Evolutionary conservation across 2,113 vertebrate genomes (phyloP), one percentile per base, ranked within the genome.

Genomic region (Sardina pilchardus): DNA sequence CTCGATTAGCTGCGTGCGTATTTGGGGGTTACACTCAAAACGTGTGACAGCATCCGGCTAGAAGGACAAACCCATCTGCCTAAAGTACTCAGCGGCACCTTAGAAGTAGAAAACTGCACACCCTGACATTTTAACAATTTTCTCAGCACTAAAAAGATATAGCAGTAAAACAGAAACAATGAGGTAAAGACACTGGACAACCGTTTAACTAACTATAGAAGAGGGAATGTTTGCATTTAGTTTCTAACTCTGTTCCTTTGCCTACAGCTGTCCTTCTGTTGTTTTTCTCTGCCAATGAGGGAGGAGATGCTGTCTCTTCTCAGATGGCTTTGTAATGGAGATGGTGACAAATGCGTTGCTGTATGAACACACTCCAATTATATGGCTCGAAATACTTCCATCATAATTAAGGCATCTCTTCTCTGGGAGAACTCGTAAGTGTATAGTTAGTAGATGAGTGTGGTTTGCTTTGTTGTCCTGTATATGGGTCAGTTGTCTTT

Each of bases 401-500:
- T 34, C 71, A 78, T 34, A 78, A 34, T 34, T 16, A 78, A 4
- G 6, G 63, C 63, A 10, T 71, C 63, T 71, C 26, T 71, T 71
- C 71, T 36, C 34, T 78, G 71, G 10, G 30, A 78, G 12, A 14
- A 30, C 36, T 16, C 12, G 30, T 36, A 34, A 36, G 14, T 5
- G 5, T 78, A 34, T 10, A 36, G 30, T 39, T 34, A 78, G 71
- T 71, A 71, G 30, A 78, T 78, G 12, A 5, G 30, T 36, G 71
- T 14, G 17, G 59, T 1, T 34, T 12, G 71, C 34, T 78, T 78
- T 78, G 71, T 78, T 78, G 30, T 78, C 4, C 30, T 78, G 10
- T 78, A 78, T 39, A 34, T 78, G 71, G 71, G 71, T 75, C 67
- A 75, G 67, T 75, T 75, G 67, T 30, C 71, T 36, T 78, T 78